A percentile compares a stretch with the other conserved stretches of the same genome.
Conservation (phyloP, 2,113 vertebrate species). For the Toxostoma redivivum region DNA sequence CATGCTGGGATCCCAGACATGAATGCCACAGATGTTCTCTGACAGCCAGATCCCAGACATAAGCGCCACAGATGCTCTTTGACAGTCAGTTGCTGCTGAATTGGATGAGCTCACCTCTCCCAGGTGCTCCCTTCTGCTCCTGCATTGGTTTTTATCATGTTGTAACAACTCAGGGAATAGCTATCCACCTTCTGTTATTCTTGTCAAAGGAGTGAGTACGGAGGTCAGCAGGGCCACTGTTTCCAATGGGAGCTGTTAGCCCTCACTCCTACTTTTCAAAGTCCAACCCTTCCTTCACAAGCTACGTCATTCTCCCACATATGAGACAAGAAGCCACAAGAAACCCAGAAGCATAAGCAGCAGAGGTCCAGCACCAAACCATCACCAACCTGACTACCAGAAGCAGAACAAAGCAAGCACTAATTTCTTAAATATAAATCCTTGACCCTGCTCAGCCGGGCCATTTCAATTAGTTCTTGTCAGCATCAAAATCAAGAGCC, state of each 20-base stretch:
- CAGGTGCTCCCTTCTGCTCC: neutral
- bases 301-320: neutral
- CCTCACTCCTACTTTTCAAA: neutral
- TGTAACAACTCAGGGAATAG: neutral
- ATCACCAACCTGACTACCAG: neutral
- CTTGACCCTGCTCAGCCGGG: neutral
- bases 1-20: fast-evolving
- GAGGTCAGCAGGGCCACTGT: neutral
- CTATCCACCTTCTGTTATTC: neutral
- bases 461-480: neutral
- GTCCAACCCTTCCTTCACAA: neutral
- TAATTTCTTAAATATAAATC: neutral
- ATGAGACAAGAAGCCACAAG: neutral
- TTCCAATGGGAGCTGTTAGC: neutral
- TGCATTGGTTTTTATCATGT: neutral
- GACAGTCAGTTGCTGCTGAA: neutral
- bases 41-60: neutral
- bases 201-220: neutral
- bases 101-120: neutral
- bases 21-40: neutral
- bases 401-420: neutral
- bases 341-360: neutral
- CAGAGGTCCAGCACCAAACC: neutral
- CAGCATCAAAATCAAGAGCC: neutral
- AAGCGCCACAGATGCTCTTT: neutral